Conservation (phyloP, 1,140 invertebrate species). For the Polypedilum vanderplanki region DNA sequence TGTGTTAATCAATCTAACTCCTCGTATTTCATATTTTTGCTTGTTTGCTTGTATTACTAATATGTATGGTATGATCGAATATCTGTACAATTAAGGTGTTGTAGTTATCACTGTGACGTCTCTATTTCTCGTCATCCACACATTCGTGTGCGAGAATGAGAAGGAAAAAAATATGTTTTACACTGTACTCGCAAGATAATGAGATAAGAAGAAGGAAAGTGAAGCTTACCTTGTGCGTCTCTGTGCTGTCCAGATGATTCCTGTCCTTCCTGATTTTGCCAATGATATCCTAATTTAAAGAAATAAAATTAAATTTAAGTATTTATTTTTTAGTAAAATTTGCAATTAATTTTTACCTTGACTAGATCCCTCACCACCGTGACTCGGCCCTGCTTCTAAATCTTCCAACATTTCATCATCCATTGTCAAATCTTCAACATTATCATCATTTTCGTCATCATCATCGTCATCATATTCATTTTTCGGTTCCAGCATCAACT, state of each 20-base stretch:
- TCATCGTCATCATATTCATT: conserved; percentile 68
- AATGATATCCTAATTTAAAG: conserved; percentile 48
- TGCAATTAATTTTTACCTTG: conserved; percentile 46
- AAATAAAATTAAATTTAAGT: conserved; percentile 31
- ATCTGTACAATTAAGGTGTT: too few species aligned
- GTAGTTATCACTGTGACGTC: too few species aligned
- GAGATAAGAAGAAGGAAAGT: conserved; percentile 35
- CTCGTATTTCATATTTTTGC: too few species aligned
- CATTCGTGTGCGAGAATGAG: too few species aligned
- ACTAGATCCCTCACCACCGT: conserved; percentile 53
- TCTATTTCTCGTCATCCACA: too few species aligned
- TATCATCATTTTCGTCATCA: conserved; percentile 58
- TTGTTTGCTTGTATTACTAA: too few species aligned
- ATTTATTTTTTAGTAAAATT: background rate
- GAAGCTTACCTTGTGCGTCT: conserved; percentile 68
- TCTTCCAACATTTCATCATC: conserved; percentile 58
- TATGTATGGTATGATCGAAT: too few species aligned
- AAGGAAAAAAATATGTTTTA: background rate
- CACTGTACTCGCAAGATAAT: background rate
- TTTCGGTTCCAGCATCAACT: conserved; percentile 64
- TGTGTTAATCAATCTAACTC: too few species aligned
- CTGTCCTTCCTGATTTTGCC: conserved; percentile 67
- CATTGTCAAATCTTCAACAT: conserved; percentile 72
- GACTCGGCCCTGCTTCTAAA: conserved; percentile 52
- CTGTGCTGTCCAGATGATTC: conserved; percentile 62